phyloP scores from a whole-genome alignment of 2,113 vertebrate species.

The Azemiops feae region DNA sequence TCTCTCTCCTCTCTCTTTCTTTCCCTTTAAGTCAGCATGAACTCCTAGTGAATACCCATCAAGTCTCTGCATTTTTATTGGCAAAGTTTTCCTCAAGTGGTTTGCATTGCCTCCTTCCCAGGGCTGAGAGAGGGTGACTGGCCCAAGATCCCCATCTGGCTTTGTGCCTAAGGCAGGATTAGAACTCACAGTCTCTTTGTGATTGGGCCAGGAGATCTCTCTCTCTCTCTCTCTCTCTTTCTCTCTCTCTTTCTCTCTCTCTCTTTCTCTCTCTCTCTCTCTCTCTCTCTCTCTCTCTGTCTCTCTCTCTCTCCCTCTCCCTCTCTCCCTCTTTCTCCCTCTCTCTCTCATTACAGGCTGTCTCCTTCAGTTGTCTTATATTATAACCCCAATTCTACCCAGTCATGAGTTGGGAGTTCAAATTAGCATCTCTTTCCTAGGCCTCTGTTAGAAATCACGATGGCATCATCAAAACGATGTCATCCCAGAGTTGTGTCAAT shows the following conservation, averaged over 20 bases:
- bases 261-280: too few species aligned
- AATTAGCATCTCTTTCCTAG: background rate
- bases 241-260: background rate
- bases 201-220: background rate
- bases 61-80: background rate
- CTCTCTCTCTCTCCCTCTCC: too few species aligned
- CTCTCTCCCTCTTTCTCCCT: too few species aligned
- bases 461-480: background rate
- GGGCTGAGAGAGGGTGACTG: background rate
- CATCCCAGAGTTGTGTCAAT: background rate
- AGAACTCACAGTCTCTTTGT: background rate
- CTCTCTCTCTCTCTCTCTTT: background rate
- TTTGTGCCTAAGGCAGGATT: background rate
- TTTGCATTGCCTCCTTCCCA: background rate
- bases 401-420: background rate
- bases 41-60: background rate
- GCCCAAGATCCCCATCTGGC: background rate
- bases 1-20: rapidly evolving
- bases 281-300: too few species aligned
- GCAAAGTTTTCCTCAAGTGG: background rate
- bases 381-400: background rate
- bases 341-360: background rate
- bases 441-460: background rate
- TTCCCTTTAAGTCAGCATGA: background rate
- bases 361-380: background rate